Evolutionary conservation across 2,797 vertebrate genomes (phyloP).

Genomic region (Chaunax sp.): DNA sequence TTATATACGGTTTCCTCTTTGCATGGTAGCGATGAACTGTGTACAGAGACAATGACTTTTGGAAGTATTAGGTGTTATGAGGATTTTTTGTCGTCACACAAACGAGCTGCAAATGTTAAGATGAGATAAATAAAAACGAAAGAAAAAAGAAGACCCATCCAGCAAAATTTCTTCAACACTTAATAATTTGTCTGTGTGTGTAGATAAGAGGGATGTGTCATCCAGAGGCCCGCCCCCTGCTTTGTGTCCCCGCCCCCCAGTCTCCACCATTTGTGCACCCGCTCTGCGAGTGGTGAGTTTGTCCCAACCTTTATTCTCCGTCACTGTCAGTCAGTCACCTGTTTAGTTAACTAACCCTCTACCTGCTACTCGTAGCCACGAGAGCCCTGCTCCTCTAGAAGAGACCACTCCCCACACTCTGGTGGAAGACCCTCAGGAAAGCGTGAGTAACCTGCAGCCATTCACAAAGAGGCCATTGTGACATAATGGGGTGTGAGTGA

Average conservation of each 20-base stretch:
- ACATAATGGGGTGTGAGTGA: too few relatives aligned
- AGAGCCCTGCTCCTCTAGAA: conserved; percentile 20
- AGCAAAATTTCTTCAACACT: background rate
- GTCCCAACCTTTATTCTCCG: too few relatives aligned
- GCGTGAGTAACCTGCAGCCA: conserved; percentile 40
- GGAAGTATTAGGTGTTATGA: too few relatives aligned
- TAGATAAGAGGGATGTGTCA: conserved; percentile 51
- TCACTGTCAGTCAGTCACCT: too few relatives aligned
- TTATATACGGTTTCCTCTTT: too few relatives aligned
- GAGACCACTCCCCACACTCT: conserved; percentile 59
- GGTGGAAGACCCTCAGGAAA: conserved; percentile 14
- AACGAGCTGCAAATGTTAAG: too few relatives aligned
- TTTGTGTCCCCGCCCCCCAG: conserved; percentile 55
- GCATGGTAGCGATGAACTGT: too few relatives aligned
- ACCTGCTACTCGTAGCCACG: conserved; percentile 9
- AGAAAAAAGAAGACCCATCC: too few relatives aligned
- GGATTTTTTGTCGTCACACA: too few relatives aligned
- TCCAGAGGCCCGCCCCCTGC: conserved; percentile 37
- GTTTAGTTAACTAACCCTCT: background rate
- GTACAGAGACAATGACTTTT: too few relatives aligned
- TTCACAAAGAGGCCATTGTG: too few relatives aligned
- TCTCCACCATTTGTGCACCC: background rate
- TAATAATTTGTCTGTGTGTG: conserved; percentile 21
- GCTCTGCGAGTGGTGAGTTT: conserved; percentile 38
- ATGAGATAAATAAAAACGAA: too few relatives aligned